Evolutionary conservation across 2,797 vertebrate species (phyloP).

Genomic region (Erpetoichthys calabaricus): DNA sequence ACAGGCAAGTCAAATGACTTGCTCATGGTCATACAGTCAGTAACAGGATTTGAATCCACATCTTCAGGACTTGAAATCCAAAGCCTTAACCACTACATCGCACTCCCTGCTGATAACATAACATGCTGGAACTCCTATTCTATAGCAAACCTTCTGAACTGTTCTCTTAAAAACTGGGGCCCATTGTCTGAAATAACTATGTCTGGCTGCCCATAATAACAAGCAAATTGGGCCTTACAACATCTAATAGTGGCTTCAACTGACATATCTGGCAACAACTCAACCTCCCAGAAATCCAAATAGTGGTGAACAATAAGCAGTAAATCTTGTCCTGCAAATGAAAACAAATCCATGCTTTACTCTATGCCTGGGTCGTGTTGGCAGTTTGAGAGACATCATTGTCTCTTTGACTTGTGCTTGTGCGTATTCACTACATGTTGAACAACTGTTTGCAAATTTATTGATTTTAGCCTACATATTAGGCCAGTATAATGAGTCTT

Average conservation of each 20-base stretch:
- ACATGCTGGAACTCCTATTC: no score
- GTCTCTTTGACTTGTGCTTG: not conserved
- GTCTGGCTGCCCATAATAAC: not conserved
- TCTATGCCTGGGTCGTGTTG: not conserved
- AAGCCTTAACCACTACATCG: no score
- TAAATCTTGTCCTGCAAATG: not conserved
- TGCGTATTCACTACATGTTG: not conserved
- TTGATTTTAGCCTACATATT: not conserved
- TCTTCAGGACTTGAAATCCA: no score
- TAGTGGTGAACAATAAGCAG: not conserved
- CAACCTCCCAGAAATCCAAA: not conserved
- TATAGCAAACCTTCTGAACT: no score
- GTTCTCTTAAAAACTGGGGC: not conserved
- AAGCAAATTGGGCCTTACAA: not conserved
- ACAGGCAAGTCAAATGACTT: no score
- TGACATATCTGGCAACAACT: not conserved
- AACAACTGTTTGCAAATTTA: no score
- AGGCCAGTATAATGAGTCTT: not conserved
- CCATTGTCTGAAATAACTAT: not conserved
- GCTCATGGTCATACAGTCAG: no score
- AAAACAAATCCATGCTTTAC: not conserved
- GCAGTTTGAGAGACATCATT: not conserved
- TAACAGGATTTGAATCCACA: no score
- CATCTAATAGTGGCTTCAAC: not conserved
- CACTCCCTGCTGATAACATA: no score